These are phyloP conservation scores for Bos javanicus DNA, from an alignment of 2,113 vertebrate species.

Conservation along the genomic window DNA sequence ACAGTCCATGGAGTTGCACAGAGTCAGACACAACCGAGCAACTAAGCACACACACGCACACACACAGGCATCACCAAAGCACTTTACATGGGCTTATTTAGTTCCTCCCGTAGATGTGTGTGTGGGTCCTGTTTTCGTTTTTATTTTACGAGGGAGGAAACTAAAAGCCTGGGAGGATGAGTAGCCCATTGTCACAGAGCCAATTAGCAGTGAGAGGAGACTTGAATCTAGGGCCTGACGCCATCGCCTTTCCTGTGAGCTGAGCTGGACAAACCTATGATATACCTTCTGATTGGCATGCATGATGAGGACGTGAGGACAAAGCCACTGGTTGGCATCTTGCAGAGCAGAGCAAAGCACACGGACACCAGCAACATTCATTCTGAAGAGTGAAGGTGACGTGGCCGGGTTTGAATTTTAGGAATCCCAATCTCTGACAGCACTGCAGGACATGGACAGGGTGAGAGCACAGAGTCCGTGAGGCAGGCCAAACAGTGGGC, in stretches of 20 bases:
- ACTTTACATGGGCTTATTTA: background rate
- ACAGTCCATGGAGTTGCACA: background rate
- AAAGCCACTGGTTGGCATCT: background rate
- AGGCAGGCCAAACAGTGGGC: background rate
- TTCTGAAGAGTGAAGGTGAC: background rate
- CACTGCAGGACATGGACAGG: background rate
- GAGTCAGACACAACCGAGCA: rapidly evolving
- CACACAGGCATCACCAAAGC: background rate
- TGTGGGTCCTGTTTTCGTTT: background rate
- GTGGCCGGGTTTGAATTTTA: background rate
- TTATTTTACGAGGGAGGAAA: background rate
- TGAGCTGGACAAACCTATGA: background rate
- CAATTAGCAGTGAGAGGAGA: background rate
- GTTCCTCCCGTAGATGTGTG: background rate
- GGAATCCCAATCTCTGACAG: background rate
- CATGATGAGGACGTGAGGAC: background rate
- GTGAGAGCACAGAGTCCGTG: background rate
- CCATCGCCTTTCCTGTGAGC: background rate
- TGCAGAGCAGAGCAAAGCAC: background rate
- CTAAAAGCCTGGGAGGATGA: background rate
- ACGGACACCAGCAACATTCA: background rate
- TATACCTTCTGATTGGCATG: background rate
- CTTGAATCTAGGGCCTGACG: background rate
- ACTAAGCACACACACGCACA: background rate
- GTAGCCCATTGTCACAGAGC: background rate